Conservation (phyloP, 2,797 vertebrate genomes). For the Lycodopsis pacificus region DNA sequence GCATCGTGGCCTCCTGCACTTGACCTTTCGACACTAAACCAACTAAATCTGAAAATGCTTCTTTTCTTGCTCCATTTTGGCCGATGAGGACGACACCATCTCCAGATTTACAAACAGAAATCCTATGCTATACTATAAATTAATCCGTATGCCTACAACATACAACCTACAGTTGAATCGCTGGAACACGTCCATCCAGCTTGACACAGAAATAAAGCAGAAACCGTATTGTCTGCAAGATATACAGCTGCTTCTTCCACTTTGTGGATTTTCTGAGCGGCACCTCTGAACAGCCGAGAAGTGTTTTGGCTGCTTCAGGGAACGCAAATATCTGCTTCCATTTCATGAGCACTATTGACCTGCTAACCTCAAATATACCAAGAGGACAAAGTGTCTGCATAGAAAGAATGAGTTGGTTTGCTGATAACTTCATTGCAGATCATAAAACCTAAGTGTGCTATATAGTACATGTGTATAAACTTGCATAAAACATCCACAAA, state of each 20-base stretch:
- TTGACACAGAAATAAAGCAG: not conserved
- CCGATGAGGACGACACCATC: not conserved
- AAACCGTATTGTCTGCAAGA: not conserved
- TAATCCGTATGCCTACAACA: too few species aligned
- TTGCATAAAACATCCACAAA: not conserved
- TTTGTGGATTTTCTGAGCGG: not conserved
- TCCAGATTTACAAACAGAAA: constrained; percentile 1
- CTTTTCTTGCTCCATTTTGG: not conserved
- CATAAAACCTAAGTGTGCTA: not conserved
- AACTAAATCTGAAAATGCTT: constrained; percentile 9
- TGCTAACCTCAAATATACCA: constrained; percentile 39
- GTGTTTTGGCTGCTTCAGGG: constrained; percentile 15
- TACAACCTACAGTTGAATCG: not conserved
- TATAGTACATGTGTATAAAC: constrained; percentile 4
- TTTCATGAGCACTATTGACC: constrained; percentile 26
- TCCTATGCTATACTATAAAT: not conserved
- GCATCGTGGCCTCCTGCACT: not conserved
- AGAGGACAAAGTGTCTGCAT: constrained; percentile 36
- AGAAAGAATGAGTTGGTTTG: constrained; percentile 17
- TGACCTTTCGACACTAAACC: not conserved
- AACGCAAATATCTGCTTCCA: constrained; percentile 22
- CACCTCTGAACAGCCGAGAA: constrained; percentile 11
- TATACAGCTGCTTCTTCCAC: not conserved
- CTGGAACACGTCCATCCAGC: not conserved
- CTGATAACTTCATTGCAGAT: constrained; percentile 7